Evolutionary conservation across 2,888 invertebrate species (phyloP), one percentile per base, ranked within the genome.

Genomic region (Agonopterix heracliana): DNA sequence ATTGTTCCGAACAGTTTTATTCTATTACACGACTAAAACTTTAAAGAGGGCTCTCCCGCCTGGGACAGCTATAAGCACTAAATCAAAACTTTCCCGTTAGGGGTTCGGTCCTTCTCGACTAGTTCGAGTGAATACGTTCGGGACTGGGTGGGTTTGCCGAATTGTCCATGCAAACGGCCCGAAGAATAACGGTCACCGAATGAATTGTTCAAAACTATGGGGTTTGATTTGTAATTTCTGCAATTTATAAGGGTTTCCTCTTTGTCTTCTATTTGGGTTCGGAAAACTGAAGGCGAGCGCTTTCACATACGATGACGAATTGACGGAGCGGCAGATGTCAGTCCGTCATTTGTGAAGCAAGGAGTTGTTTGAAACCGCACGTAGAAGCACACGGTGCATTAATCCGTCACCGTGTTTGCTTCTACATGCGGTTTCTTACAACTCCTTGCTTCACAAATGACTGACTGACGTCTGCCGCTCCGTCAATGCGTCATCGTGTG

Each of bases 11-110:
- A 71, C 79, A 78, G 75, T 85, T 87, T 86, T 85, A 87, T 86
- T 87, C 88, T 81, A 85, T 86, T 82, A 85, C 78, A 74, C 72
- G 69, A 68, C 78, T 80, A 72, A 78, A 85, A 86, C 74, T 85
- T 85, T 82, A 80, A 84, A 84, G 83, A 83, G 81, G 79, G 68
- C 69, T 73, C 73, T 46, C 59, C 69, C 75, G 71, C 71, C 74
- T 74, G 77, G 71, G 80, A 79, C 80, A 78, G 81, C 79, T 81
- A 85, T 85, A 83, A 82, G 84, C 80, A 80, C 80, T 87, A 87
- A 87, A 86, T 87, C 87, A 87, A 85, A 87, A 87, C 88, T 87
- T 86, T 76, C 65, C 72, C 81, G 74, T 74, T 74, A 71, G 68
- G 68, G 72, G 70, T 68, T 69, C 67, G 68, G 64, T 71, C 17